These are phyloP conservation scores for Peromyscus eremicus DNA, from an alignment of 2,797 vertebrate genomes.

Conservation along the genomic window DNA sequence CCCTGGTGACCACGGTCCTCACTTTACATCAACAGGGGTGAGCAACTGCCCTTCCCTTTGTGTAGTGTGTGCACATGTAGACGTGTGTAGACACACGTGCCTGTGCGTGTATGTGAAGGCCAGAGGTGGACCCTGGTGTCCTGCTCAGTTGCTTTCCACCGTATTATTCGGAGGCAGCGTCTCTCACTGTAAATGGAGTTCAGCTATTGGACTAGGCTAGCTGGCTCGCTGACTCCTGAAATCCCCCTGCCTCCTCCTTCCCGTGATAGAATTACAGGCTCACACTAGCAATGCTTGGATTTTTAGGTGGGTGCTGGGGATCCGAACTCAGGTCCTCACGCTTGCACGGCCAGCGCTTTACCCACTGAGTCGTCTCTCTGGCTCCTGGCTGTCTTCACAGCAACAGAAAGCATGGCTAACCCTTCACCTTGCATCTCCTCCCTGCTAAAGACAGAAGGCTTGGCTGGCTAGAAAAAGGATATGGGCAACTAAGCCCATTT, in stretches of 20 bases:
- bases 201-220: background rate
- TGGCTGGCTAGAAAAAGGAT: background rate
- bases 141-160: fast-evolving
- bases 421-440: background rate
- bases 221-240: background rate
- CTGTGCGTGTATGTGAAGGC: background rate
- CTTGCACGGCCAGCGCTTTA: background rate
- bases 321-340: background rate
- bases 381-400: background rate
- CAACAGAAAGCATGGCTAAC: background rate
- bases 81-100: background rate
- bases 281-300: background rate
- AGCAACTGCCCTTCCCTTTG: background rate
- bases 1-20: background rate
- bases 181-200: background rate
- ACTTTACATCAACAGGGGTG: background rate
- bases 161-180: background rate
- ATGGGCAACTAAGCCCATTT: background rate
- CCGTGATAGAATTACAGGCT: background rate
- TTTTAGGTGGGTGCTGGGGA: background rate
- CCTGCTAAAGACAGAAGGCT: background rate
- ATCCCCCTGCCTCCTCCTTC: background rate
- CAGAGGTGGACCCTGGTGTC: background rate
- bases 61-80: background rate
- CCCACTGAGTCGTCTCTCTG: too few relatives aligned